A percentile compares a stretch with the other conserved stretches of the same genome.
Evolutionary conservation across 37 sponge, comb jelly and placozoan species (phyloP).

Genomic region (Oopsacas minuta): DNA sequence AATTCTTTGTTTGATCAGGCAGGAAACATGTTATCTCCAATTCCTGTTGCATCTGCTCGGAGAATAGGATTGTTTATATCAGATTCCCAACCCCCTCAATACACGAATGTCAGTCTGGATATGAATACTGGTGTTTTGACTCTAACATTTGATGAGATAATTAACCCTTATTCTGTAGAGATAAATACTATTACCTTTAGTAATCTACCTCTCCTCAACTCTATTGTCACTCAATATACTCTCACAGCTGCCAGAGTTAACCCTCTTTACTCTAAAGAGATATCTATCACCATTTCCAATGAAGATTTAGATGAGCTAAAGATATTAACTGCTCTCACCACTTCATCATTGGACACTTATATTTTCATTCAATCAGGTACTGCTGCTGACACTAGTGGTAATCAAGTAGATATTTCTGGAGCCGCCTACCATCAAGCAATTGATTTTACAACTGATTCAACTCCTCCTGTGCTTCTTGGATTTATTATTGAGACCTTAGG

Average conservation of each 20-base stretch:
- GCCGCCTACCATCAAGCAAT: constrained; percentile 28
- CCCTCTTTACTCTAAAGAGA: constrained; percentile 26
- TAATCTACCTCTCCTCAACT: neutral
- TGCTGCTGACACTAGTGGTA: constrained; percentile 46
- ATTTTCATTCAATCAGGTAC: constrained; percentile 46
- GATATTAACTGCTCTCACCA: constrained; percentile 42
- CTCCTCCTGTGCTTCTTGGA: constrained; percentile 37
- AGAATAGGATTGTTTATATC: constrained; percentile 29
- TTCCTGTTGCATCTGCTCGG: constrained; percentile 13
- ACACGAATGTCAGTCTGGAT: constrained; percentile 40
- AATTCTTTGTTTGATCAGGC: neutral
- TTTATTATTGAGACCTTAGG: constrained; percentile 34
- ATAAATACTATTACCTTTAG: constrained; percentile 1
- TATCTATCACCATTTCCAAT: constrained; percentile 34
- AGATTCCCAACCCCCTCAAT: constrained; percentile 34
- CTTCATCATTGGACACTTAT: constrained; percentile 31
- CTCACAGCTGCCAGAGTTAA: neutral
- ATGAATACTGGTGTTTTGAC: constrained; percentile 38
- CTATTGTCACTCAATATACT: neutral
- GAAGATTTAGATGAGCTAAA: constrained; percentile 61
- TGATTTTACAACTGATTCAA: constrained; percentile 33
- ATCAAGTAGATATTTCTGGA: constrained; percentile 45
- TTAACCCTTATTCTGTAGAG: constrained; percentile 46
- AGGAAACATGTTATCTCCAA: neutral
- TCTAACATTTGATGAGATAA: constrained; percentile 60